These are phyloP conservation scores for Eulemur rubriventer DNA, from an alignment of 2,797 vertebrate species.

Conservation along the genomic window DNA sequence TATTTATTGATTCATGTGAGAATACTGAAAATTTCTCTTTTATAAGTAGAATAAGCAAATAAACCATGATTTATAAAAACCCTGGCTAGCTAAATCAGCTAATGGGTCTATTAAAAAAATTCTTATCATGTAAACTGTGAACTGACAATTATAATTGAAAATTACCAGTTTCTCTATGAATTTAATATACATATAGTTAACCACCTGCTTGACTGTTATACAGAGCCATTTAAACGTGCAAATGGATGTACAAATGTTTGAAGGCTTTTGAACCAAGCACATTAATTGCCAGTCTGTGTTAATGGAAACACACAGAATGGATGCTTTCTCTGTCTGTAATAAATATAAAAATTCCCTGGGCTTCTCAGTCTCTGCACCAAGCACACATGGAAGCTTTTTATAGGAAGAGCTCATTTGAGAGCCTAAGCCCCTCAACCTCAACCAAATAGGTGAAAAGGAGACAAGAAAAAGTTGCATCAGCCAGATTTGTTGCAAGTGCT, in stretches of 20 bases:
- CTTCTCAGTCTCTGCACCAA: not conserved
- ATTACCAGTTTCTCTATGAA: constrained; percentile 82
- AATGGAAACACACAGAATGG: constrained; percentile 69
- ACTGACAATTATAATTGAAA: constrained; percentile 80
- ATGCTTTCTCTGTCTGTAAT: constrained; percentile 60
- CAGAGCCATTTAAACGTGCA: constrained; percentile 76
- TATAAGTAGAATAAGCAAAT: constrained; percentile 73
- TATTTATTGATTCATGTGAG: constrained; percentile 76
- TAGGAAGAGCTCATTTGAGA: not conserved
- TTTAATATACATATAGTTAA: constrained; percentile 83
- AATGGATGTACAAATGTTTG: constrained; percentile 79
- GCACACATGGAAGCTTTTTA: not conserved
- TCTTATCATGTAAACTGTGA: constrained; percentile 79
- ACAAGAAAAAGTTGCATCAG: not conserved
- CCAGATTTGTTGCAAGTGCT: not conserved
- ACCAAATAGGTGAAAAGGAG: not conserved
- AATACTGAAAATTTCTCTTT: constrained; percentile 69
- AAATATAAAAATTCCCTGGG: constrained; percentile 70
- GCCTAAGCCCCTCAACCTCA: not conserved
- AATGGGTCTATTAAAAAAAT: constrained; percentile 80
- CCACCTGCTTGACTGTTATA: constrained; percentile 79
- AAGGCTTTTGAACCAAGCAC: constrained; percentile 80
- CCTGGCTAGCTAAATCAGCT: constrained; percentile 74
- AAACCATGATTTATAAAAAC: constrained; percentile 80
- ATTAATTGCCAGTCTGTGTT: constrained; percentile 80